Conservation (phyloP, 2,888 invertebrate genomes). For the Geotrupes spiniger region DNA sequence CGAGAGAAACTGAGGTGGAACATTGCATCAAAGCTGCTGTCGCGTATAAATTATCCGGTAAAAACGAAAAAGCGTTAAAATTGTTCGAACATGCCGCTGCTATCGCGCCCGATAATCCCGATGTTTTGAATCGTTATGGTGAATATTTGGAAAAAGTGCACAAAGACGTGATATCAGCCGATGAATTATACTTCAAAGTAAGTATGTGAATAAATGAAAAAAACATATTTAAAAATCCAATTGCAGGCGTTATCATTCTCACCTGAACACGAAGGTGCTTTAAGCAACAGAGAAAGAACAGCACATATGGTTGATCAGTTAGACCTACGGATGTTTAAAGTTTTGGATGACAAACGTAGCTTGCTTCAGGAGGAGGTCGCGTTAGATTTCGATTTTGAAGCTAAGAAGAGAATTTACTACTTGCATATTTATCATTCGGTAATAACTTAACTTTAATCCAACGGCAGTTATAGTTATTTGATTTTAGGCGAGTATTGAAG, state of each 20-base stretch:
- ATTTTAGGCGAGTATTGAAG: slow-evolving; percentile 79
- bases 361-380: slow-evolving; percentile 74
- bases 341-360: slow-evolving; percentile 83
- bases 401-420: slow-evolving; percentile 92
- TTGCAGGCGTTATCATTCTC: slow-evolving; percentile 70
- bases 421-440: slow-evolving; percentile 94
- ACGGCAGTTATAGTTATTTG: slow-evolving; percentile 1
- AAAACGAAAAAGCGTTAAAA: slow-evolving; percentile 80
- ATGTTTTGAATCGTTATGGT: slow-evolving; percentile 88
- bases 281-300: slow-evolving; percentile 79
- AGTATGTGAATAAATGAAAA: too few species aligned
- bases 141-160: slow-evolving; percentile 86
- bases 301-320: slow-evolving; percentile 86
- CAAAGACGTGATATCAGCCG: slow-evolving; percentile 83
- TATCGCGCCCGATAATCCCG: slow-evolving; percentile 87
- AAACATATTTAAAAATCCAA: slow-evolving; percentile 16
- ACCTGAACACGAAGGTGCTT: slow-evolving; percentile 78
- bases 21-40: slow-evolving; percentile 79
- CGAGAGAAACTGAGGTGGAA: slow-evolving; percentile 71
- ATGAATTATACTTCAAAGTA: slow-evolving; percentile 82
- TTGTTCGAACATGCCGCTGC: slow-evolving; percentile 89
- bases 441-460: slow-evolving; percentile 19
- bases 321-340: slow-evolving; percentile 73
- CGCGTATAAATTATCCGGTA: slow-evolving; percentile 80
- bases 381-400: slow-evolving; percentile 74